Conservation (phyloP, 92 coral and sea anemone genomes). For the Nematostella vectensis region DNA sequence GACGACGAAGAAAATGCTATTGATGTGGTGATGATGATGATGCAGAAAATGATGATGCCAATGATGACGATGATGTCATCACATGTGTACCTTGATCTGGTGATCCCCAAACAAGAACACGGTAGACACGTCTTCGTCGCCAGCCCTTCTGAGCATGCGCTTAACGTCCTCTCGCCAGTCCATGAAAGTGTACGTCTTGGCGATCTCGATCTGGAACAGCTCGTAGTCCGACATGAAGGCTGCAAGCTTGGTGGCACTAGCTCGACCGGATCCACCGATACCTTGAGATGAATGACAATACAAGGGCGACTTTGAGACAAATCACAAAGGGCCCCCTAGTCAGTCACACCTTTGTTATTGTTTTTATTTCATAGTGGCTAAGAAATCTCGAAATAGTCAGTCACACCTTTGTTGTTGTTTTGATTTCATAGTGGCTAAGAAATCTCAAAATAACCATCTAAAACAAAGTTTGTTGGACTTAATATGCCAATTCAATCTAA, state of each 20-base stretch:
- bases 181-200: constrained; percentile 74
- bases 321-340: neutral
- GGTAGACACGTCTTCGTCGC: constrained; percentile 71
- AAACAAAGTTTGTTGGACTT: too few relatives aligned
- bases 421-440: too few relatives aligned
- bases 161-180: constrained; percentile 97
- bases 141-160: constrained; percentile 86
- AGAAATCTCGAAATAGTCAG: neutral
- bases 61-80: too few relatives aligned
- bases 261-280: constrained; percentile 94
- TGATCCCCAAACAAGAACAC: constrained; percentile 92
- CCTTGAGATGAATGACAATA: constrained; percentile 23
- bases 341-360: too few relatives aligned
- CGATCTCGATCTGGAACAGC: constrained; percentile 92
- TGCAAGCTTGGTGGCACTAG: constrained; percentile 83
- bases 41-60: too few relatives aligned
- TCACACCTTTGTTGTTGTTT: too few relatives aligned
- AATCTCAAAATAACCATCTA: too few relatives aligned
- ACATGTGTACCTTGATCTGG: constrained; percentile 62
- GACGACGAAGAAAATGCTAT: too few relatives aligned
- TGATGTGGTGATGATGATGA: too few relatives aligned
- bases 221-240: constrained; percentile 99
- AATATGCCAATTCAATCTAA: too few relatives aligned
- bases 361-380: neutral
- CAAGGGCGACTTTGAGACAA: neutral